These are phyloP conservation scores for Lypha dubia DNA, from an alignment of 2,888 invertebrate species.

Conservation along the genomic window DNA sequence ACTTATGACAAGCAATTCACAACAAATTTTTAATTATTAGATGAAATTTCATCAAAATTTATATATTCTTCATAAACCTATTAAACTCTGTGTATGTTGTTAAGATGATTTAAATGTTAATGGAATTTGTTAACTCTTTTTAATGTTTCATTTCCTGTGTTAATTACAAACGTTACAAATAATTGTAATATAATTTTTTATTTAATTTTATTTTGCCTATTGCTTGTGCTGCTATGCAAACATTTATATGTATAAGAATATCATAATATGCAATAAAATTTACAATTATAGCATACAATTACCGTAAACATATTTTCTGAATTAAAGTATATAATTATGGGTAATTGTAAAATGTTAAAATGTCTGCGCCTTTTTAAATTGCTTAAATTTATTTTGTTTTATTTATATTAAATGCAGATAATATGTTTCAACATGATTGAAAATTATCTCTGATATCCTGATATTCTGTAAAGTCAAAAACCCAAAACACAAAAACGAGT, in stretches of 20 bases:
- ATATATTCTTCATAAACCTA: too few relatives aligned
- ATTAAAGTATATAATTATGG: not conserved
- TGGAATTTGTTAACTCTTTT: not conserved
- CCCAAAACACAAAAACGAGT: too few relatives aligned
- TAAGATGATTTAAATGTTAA: conserved; percentile 2
- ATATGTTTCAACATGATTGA: too few relatives aligned
- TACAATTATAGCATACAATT: not conserved
- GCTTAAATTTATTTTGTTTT: too few relatives aligned
- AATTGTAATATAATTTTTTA: not conserved
- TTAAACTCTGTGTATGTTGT: too few relatives aligned
- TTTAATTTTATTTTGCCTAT: too few relatives aligned
- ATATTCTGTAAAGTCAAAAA: too few relatives aligned
- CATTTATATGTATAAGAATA: not conserved
- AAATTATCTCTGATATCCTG: too few relatives aligned
- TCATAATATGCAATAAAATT: not conserved
- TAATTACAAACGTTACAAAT: conserved; percentile 4
- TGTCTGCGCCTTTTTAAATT: not conserved
- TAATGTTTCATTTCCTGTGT: not conserved
- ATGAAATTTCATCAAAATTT: too few relatives aligned
- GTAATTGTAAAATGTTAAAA: not conserved
- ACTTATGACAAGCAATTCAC: too few relatives aligned
- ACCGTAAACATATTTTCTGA: conserved; percentile 6
- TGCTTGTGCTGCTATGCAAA: conserved; percentile 15
- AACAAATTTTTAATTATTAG: too few relatives aligned
- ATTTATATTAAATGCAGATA: too few relatives aligned